Evolutionary conservation across 2,113 vertebrate genomes (phyloP), one percentile per base, ranked within the genome.

Genomic region (Eolophus roseicapilla): DNA sequence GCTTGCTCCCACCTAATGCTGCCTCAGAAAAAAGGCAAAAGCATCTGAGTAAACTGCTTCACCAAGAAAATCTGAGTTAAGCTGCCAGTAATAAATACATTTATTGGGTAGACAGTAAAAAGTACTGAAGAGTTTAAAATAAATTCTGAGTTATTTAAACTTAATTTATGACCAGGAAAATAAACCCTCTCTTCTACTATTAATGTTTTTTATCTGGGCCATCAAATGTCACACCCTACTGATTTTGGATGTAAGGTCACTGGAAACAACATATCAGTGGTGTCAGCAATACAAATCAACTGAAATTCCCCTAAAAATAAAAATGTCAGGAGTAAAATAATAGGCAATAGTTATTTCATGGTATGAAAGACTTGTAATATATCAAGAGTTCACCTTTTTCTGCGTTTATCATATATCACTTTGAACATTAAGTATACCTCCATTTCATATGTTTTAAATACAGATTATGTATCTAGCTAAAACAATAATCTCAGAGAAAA

Each of bases 171-270:
- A 96, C 95, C 97, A 97, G 97, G 97, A 98, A 98, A 98, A 98
- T 98, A 98, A 98, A 97, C 97, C 94, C 88, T 97, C 94, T 97
- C 95, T 98, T 97, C 93, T 87, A 86, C 95, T 96, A 98, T 98
- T 98, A 98, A 97, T 98, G 97, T 98, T 98, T 98, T 98, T 97
- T 97, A 97, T 98, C 97, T 98, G 97, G 95, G 84, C 97, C 97
- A 98, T 98, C 98, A 98, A 98, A 98, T 97, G 98, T 98, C 97
- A 98, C 97, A 98, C 97, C 9, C 98, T 98, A 92, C 97, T 98
- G 97, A 97, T 98, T 98, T 98, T 98, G 97, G 97, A 98, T 98
- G 98, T 98, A 98, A 98, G 98, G 98, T 98, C 98, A 98, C 97
- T 98, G 94, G 97, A 98, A 98, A 98, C 98, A 98, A 98, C 98